phyloP scores from a whole-genome alignment of 2,113 vertebrate genomes.

The Thamnaconus septentrionalis region DNA sequence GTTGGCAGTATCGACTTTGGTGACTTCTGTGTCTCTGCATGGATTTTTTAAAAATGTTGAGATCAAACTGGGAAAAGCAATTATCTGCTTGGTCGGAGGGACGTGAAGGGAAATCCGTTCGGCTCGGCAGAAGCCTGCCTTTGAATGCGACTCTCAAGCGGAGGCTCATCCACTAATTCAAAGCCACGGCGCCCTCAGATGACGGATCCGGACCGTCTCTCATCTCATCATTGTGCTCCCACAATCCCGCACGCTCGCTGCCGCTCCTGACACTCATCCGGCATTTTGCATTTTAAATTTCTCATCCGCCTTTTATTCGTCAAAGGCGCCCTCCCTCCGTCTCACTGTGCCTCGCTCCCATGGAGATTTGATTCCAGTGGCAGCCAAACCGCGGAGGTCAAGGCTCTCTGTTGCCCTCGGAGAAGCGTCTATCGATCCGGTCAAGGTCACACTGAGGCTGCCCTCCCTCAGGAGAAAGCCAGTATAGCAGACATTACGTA shows the following conservation, averaged over 20 bases:
- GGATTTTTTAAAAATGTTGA: no score
- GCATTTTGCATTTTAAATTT: no score
- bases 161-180: neutral
- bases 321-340: neutral
- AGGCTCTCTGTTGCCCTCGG: slow-evolving; percentile 2
- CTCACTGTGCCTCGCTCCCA: neutral
- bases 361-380: slow-evolving; percentile 10
- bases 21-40: no score
- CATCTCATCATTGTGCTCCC: slow-evolving; percentile 4
- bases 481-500: no score
- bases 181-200: slow-evolving; percentile 19
- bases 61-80: no score
- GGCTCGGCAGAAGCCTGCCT: no score
- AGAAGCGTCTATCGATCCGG: slow-evolving; percentile 42
- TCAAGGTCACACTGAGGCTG: no score
- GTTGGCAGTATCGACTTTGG: neutral
- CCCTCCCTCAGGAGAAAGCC: no score
- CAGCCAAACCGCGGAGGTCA: slow-evolving; percentile 16
- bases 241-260: neutral
- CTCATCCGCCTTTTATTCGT: no score
- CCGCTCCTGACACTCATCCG: neutral
- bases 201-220: neutral
- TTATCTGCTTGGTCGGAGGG: no score
- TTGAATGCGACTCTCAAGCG: no score
- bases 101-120: no score